Evolutionary conservation across 2,113 vertebrate species (phyloP).

Genomic region (Lamprologus callipterus): DNA sequence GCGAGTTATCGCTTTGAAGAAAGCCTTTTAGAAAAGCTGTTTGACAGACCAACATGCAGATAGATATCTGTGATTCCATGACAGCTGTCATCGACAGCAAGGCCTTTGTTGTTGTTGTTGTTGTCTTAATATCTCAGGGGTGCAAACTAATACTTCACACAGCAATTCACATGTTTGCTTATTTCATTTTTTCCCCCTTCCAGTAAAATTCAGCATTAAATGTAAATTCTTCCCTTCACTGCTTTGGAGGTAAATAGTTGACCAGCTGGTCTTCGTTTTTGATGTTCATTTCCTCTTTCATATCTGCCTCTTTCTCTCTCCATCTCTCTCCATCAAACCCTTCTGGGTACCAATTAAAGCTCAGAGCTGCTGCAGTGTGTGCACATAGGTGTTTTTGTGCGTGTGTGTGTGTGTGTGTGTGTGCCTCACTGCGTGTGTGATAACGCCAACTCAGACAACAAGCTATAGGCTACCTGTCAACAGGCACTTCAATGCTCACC

Average conservation of each 20-base stretch:
- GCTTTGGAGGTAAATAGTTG: constrained; percentile 38
- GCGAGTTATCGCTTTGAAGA: neutral
- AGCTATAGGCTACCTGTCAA: constrained; percentile 91
- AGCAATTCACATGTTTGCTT: neutral
- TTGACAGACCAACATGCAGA: neutral
- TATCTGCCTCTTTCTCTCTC: constrained; percentile 12
- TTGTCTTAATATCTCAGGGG: neutral
- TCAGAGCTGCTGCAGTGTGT: constrained; percentile 87
- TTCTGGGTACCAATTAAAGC: constrained; percentile 94
- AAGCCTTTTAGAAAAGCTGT: neutral
- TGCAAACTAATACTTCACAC: neutral
- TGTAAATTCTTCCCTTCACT: neutral
- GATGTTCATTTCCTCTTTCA: constrained; percentile 53
- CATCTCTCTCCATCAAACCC: constrained; percentile 71
- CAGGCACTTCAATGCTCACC: constrained; percentile 84
- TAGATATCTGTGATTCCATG: neutral
- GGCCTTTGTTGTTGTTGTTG: neutral
- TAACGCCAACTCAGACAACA: constrained; percentile 81
- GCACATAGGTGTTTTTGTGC: constrained; percentile 39
- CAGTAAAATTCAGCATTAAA: neutral
- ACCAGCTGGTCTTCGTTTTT: constrained; percentile 58
- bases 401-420: neutral
- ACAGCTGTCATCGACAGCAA: neutral
- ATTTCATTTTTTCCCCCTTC: constrained; percentile 9
- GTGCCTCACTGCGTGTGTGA: constrained; percentile 68